Percentiles rank a stretch among this genome's conserved stretches.
These are phyloP conservation scores for Fragum fragum DNA, from an alignment of 2,888 invertebrate species.

Conservation along the genomic window DNA sequence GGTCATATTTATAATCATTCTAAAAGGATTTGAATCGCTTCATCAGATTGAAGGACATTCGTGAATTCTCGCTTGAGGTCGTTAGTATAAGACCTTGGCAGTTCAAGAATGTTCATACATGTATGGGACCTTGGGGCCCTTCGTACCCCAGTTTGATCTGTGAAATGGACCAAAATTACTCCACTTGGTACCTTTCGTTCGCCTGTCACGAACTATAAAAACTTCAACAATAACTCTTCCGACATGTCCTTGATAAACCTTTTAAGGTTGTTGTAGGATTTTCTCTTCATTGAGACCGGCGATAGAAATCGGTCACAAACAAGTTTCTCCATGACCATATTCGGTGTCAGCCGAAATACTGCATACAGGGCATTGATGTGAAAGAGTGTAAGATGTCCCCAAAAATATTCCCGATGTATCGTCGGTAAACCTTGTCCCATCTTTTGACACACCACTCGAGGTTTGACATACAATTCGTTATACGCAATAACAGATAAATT, in stretches of 20 bases:
- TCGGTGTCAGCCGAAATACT: background rate
- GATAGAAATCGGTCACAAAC: background rate
- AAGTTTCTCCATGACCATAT: background rate
- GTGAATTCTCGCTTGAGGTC: background rate
- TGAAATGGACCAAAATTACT: background rate
- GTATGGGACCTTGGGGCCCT: constrained; percentile 6
- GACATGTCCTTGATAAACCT: background rate
- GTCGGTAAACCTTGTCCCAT: background rate
- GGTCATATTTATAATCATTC: background rate
- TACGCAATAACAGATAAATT: background rate
- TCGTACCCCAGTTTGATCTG: background rate
- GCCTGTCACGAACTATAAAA: background rate
- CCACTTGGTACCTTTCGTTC: background rate
- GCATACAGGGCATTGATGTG: constrained; percentile 11
- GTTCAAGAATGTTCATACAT: background rate
- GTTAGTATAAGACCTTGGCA: background rate
- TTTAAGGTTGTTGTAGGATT: background rate
- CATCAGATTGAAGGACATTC: background rate
- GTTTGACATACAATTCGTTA: constrained; percentile 2
- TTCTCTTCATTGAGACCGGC: background rate
- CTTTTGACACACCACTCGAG: background rate
- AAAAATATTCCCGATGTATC: background rate
- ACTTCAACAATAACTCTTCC: background rate
- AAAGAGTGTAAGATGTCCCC: background rate
- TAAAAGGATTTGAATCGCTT: background rate